Conservation (phyloP, 2,888 invertebrate genomes). For the Leptura quadrifasciata region DNA sequence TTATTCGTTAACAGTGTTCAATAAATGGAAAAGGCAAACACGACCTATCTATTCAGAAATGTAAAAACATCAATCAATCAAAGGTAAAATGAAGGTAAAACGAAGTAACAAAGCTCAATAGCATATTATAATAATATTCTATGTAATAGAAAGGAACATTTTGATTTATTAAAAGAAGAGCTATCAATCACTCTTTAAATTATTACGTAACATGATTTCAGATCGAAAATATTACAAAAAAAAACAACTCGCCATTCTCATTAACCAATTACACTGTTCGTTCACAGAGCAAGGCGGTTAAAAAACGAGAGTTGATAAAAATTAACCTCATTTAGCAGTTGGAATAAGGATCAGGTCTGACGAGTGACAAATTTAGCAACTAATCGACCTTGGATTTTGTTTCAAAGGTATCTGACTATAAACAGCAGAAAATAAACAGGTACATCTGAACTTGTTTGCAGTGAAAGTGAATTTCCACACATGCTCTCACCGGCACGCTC, state of each 20-base stretch:
- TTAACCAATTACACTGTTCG: not conserved
- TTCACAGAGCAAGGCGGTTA: not conserved
- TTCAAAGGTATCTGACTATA: conserved; percentile 11
- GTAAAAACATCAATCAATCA: not conserved
- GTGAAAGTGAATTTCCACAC: conserved; percentile 34
- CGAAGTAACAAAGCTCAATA: not conserved
- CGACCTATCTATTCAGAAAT: too few relatives aligned
- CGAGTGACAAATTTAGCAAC: conserved; percentile 24
- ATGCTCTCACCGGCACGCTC: not conserved
- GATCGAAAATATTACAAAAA: not conserved
- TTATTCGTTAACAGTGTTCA: too few relatives aligned
- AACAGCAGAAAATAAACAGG: not conserved
- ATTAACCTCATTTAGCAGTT: conserved; percentile 33
- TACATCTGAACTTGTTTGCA: conserved; percentile 27
- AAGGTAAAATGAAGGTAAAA: not conserved
- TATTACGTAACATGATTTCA: not conserved
- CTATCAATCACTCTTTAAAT: not conserved
- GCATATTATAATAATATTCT: not conserved
- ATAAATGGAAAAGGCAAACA: too few relatives aligned
- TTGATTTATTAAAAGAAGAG: not conserved
- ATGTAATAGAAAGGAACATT: not conserved
- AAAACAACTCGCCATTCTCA: not conserved
- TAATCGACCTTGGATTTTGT: conserved; percentile 16
- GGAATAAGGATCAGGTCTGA: conserved; percentile 11
- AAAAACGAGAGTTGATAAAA: not conserved